These are phyloP conservation scores for Drosophila subquinaria DNA, from an alignment of 2,888 invertebrate species.

Conservation along the genomic window DNA sequence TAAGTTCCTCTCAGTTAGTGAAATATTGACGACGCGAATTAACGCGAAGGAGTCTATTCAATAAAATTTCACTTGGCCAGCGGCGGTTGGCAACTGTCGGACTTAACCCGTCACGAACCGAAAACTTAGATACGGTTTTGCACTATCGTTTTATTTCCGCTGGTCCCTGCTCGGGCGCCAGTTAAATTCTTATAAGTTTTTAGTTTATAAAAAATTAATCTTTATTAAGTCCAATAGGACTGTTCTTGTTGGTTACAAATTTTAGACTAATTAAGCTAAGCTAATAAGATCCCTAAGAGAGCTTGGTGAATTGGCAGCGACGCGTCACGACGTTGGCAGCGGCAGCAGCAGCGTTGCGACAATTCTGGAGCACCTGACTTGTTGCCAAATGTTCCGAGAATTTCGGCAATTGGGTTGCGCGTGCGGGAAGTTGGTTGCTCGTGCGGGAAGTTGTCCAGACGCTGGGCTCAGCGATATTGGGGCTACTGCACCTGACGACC, in stretches of 20 bases:
- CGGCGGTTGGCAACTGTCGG: slow-evolving; percentile 1
- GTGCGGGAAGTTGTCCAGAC: neutral
- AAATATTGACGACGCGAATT: neutral
- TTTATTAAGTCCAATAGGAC: no score
- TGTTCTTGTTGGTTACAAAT: neutral
- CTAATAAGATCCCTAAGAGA: neutral
- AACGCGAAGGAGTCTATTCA: neutral
- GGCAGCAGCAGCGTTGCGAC: neutral
- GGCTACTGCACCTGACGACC: neutral
- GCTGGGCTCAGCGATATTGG: neutral
- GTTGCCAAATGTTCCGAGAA: no score
- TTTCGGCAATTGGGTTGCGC: neutral
- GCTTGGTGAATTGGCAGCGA: neutral
- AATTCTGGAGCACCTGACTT: neutral
- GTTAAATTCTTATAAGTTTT: no score
- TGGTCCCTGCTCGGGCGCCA: no score
- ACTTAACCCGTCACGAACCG: neutral
- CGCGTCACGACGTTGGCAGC: no score
- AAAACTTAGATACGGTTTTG: neutral
- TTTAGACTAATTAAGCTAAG: neutral
- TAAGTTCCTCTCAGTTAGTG: neutral
- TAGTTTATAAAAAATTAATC: no score
- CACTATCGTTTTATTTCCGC: neutral
- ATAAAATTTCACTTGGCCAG: neutral
- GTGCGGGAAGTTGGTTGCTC: neutral